These are phyloP conservation scores for Scopus umbretta DNA, from an alignment of 2,113 vertebrate species.

Conservation along the genomic window DNA sequence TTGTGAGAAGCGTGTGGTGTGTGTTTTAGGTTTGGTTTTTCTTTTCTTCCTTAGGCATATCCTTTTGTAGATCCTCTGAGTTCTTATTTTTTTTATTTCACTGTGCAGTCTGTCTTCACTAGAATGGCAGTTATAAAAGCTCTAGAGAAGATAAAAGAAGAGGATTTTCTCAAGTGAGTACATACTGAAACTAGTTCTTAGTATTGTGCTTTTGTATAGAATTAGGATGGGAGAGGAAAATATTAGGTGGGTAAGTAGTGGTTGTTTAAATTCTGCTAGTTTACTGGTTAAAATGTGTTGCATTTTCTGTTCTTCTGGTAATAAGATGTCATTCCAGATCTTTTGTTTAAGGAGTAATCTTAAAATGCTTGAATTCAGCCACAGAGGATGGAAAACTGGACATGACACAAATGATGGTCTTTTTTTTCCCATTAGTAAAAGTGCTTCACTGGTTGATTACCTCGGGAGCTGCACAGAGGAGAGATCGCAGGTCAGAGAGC, in stretches of 20 bases:
- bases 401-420: not conserved
- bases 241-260: not conserved
- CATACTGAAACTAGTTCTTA: conserved; percentile 17
- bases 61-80: conserved; percentile 16
- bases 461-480: not conserved
- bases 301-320: not conserved
- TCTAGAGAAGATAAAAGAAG: conserved; percentile 89
- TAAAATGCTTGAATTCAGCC: not conserved
- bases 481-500: not conserved
- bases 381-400: not conserved
- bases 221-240: not conserved
- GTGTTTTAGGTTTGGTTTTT: not conserved
- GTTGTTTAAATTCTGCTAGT: not conserved
- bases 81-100: conserved; percentile 58
- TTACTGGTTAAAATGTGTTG: not conserved
- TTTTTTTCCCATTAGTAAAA: not conserved
- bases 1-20: not conserved
- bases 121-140: conserved; percentile 97
- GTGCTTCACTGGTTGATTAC: not conserved
- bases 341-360: not conserved
- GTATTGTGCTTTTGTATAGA: not conserved
- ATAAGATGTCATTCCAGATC: not conserved
- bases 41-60: conserved; percentile 1
- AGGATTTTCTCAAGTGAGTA: conserved; percentile 83
- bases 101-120: conserved; percentile 89